Percentiles rank a stretch among this genome's conserved stretches.
These are phyloP conservation scores for Zalophus californianus DNA, from an alignment of 2,797 vertebrate genomes.

Conservation along the genomic window DNA sequence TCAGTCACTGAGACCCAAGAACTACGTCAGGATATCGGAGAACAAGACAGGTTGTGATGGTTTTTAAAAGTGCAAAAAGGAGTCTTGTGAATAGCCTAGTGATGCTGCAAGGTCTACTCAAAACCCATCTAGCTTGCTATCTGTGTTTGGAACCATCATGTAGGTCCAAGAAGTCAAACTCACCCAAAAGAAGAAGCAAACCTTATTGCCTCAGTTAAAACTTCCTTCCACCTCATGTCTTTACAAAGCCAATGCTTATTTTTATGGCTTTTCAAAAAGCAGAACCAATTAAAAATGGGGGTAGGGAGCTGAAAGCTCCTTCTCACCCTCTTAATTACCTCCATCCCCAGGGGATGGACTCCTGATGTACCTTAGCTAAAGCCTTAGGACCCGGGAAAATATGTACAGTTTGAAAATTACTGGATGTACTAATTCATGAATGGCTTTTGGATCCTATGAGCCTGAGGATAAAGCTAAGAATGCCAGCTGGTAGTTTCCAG, in stretches of 20 bases:
- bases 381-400: background rate
- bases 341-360: background rate
- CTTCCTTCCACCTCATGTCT: background rate
- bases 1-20: background rate
- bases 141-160: background rate
- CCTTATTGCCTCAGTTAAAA: background rate
- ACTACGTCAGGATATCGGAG: background rate
- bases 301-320: background rate
- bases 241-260: background rate
- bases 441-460: background rate
- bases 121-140: background rate
- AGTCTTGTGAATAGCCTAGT: background rate
- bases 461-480: background rate
- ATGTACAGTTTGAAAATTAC: background rate
- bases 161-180: background rate
- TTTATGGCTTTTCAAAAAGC: background rate
- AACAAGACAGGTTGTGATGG: background rate
- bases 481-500: background rate
- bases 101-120: background rate
- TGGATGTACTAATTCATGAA: background rate
- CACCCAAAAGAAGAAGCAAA: background rate
- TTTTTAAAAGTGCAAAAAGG: background rate
- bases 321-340: background rate
- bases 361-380: background rate
- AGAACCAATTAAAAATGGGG: background rate